A percentile compares a stretch with the other conserved stretches of the same genome.
phyloP scores from a whole-genome alignment of 2,888 invertebrate species.

The Sussaba pulchella region DNA sequence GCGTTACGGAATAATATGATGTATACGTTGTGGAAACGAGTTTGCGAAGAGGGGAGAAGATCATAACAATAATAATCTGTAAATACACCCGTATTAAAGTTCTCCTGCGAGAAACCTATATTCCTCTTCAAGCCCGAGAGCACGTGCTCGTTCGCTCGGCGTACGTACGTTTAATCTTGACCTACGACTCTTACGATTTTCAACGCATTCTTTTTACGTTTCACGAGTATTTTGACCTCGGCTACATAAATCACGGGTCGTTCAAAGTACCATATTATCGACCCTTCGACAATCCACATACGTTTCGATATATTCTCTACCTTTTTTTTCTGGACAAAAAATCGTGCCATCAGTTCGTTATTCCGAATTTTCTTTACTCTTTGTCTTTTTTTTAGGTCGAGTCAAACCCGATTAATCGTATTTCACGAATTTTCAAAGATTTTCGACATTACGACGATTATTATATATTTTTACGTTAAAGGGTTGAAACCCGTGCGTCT shows the following conservation, averaged over 20 bases:
- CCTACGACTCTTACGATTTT: conserved; percentile 73
- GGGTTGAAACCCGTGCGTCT: too few species aligned
- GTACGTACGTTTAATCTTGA: conserved; percentile 77
- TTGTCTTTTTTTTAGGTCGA: too few species aligned
- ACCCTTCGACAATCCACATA: too few species aligned
- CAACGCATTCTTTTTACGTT: conserved; percentile 40
- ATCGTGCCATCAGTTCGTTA: too few species aligned
- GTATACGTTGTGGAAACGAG: conserved; percentile 34
- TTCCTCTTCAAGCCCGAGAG: conserved; percentile 65
- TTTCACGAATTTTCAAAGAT: conserved; percentile 13
- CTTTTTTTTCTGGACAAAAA: conserved; percentile 7
- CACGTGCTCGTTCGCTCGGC: conserved; percentile 68
- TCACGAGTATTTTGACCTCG: not conserved
- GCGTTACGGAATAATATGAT: conserved; percentile 6
- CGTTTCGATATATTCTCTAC: too few species aligned
- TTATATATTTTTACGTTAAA: too few species aligned
- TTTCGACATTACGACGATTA: not conserved
- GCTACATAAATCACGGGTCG: conserved; percentile 18
- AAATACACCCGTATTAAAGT: conserved; percentile 70
- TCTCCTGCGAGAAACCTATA: conserved; percentile 69
- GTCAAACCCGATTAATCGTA: too few species aligned
- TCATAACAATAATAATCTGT: conserved; percentile 71
- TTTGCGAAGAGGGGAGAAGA: conserved; percentile 62
- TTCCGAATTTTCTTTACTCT: not conserved
- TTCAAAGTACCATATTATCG: not conserved